Percentiles rank a stretch among this genome's conserved stretches.
phyloP scores from a whole-genome alignment of 2,113 vertebrate genomes.

The Myiagra hebetior region DNA sequence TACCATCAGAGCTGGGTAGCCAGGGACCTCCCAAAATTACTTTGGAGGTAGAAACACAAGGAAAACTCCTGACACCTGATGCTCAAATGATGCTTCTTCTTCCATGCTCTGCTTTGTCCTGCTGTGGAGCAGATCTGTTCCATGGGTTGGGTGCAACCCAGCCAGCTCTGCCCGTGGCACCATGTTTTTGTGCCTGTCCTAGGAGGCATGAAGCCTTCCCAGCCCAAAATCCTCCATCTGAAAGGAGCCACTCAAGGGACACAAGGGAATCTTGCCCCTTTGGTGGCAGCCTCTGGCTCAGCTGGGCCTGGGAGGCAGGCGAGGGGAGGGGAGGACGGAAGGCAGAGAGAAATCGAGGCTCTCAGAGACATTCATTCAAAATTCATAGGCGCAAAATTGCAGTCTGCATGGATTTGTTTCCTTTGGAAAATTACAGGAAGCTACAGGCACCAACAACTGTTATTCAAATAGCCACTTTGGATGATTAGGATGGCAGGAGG shows the following conservation, averaged over 20 bases:
- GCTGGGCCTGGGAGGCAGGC: background rate
- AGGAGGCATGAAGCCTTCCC: background rate
- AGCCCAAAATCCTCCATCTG: background rate
- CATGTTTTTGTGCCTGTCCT: accelerated
- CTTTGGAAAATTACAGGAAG: slow-evolving; percentile 72
- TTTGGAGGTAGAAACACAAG: background rate
- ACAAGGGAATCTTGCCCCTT: background rate
- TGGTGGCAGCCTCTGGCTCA: background rate
- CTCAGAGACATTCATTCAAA: slow-evolving; percentile 56
- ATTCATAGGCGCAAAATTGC: slow-evolving; percentile 68
- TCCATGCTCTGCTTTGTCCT: background rate
- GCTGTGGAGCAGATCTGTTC: background rate
- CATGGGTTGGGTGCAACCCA: background rate
- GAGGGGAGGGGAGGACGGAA: background rate
- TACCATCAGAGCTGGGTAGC: background rate
- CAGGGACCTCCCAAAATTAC: background rate
- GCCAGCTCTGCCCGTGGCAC: background rate
- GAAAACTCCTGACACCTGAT: background rate
- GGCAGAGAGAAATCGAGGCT: slow-evolving; percentile 23
- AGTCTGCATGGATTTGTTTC: slow-evolving; percentile 66
- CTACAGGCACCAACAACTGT: slow-evolving; percentile 63
- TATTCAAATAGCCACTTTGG: slow-evolving; percentile 69
- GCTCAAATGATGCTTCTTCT: background rate
- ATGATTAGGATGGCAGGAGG: slow-evolving; percentile 64
- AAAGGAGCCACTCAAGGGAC: background rate